Base-by-base conservation (phyloP, 2,888 invertebrate genomes). In the Tholera decimalis region DNA sequence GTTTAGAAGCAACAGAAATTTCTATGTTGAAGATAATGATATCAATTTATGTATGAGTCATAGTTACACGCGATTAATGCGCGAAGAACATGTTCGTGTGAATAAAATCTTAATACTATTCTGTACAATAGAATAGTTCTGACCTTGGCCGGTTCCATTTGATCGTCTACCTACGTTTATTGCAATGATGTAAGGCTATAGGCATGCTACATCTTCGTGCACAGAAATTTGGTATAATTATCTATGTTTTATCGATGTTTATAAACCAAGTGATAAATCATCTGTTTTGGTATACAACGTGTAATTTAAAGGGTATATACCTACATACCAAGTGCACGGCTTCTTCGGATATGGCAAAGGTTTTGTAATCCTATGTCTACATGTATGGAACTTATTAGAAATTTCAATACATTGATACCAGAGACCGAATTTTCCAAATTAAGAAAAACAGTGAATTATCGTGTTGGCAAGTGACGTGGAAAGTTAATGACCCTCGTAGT, bases 121-220 rank as follows among this genome's bases (percentile, higher is more conserved):
- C 68, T 60, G 78, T 78, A 93, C 93, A 93, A 93, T 93, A 90
- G 91, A 93, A 94, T 91, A 83, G 90, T 65, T 92, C 82, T 90
- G 93, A 91, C 94, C 94, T 94, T 90, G 93, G 83, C 82, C 88
- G 77, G 85, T 89, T 88, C 56, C 86, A 87, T 79, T 76, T 79
- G 62, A 73, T 69, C 75, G 51, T 53, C 59, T 69, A 66, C 72
- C 73, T 71, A 74, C 79, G 54, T 70, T 71, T 75, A 79, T 79
- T 85, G 63, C 68, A 79, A 75, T 85, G 83, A 85, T 79, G 83
- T 79, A 82, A 84, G 78, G 51, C 53, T 54, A 18, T 68, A 67
- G 60, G 57, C 69, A 76, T 80, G 61, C 58, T 59, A 26, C 60
- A 60, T 72, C 57, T 72, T 64, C 58, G 67, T 78, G 81, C 46